Conservation (phyloP, 2,888 invertebrate species). For the Diogma glabrata region DNA sequence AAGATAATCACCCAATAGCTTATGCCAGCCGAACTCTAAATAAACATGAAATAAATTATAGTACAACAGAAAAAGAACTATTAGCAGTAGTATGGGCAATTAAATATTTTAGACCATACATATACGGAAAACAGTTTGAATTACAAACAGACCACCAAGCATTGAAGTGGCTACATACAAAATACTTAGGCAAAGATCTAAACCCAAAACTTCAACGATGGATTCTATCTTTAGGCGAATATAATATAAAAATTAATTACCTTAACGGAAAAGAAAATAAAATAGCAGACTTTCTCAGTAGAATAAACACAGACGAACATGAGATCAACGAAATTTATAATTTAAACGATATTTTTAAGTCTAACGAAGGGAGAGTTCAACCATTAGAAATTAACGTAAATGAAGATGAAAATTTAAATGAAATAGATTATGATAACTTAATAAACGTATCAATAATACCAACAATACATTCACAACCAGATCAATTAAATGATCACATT, state of each 20-base stretch:
- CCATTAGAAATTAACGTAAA: slow-evolving; percentile 10
- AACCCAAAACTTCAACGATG: slow-evolving; percentile 17
- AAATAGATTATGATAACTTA: no score
- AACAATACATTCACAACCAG: slow-evolving; percentile 16
- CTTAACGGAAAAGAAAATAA: slow-evolving; percentile 17
- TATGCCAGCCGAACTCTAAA: neutral
- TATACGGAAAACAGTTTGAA: neutral
- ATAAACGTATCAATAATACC: neutral
- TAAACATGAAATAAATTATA: neutral
- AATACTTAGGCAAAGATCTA: slow-evolving; percentile 18
- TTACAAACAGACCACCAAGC: slow-evolving; percentile 19
- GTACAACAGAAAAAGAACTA: slow-evolving; percentile 11
- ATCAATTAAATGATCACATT: slow-evolving; percentile 17
- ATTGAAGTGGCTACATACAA: no score
- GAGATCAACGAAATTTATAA: slow-evolving; percentile 13
- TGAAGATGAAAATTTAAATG: neutral
- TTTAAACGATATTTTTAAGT: no score
- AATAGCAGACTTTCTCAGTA: slow-evolving; percentile 8
- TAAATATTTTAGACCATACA: no score
- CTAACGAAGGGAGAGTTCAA: neutral
- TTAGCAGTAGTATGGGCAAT: no score
- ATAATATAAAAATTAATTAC: no score
- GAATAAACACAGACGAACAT: slow-evolving; percentile 14
- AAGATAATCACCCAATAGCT: neutral
- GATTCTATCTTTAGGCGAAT: slow-evolving; percentile 15